Conservation (phyloP, 2,888 invertebrate genomes). For the Spisula solida region DNA sequence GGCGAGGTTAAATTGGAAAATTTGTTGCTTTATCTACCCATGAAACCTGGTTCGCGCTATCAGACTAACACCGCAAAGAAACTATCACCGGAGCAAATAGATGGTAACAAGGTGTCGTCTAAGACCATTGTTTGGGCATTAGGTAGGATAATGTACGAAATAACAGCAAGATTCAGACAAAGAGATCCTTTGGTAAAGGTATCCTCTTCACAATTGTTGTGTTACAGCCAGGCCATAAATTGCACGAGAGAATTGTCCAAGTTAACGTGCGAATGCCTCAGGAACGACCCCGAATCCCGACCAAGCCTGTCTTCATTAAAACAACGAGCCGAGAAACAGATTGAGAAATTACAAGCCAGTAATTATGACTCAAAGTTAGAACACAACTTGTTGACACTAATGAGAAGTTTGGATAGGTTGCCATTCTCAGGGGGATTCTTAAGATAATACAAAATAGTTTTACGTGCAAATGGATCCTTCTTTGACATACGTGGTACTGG, state of each 20-base stretch:
- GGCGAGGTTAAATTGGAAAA: slow-evolving; percentile 82
- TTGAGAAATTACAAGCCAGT: slow-evolving; percentile 51
- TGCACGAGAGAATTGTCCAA: slow-evolving; percentile 68
- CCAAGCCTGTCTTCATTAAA: slow-evolving; percentile 62
- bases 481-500: neutral
- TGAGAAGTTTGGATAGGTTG: slow-evolving; percentile 61
- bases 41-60: slow-evolving; percentile 72
- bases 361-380: slow-evolving; percentile 46
- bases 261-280: slow-evolving; percentile 67
- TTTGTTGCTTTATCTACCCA: slow-evolving; percentile 79
- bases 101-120: slow-evolving; percentile 61
- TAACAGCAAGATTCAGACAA: slow-evolving; percentile 70
- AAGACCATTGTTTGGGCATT: slow-evolving; percentile 78
- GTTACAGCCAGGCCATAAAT: slow-evolving; percentile 56
- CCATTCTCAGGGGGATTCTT: slow-evolving; percentile 64
- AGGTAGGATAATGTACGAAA: slow-evolving; percentile 78
- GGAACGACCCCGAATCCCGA: slow-evolving; percentile 61
- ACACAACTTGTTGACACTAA: slow-evolving; percentile 52
- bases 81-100: slow-evolving; percentile 75
- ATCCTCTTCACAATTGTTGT: slow-evolving; percentile 58
- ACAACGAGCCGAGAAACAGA: slow-evolving; percentile 53
- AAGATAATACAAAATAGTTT: slow-evolving; percentile 19
- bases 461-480: neutral
- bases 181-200: slow-evolving; percentile 34
- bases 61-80: slow-evolving; percentile 73